Base-by-base conservation (phyloP, 2,888 invertebrate genomes). In the Cancer borealis region DNA sequence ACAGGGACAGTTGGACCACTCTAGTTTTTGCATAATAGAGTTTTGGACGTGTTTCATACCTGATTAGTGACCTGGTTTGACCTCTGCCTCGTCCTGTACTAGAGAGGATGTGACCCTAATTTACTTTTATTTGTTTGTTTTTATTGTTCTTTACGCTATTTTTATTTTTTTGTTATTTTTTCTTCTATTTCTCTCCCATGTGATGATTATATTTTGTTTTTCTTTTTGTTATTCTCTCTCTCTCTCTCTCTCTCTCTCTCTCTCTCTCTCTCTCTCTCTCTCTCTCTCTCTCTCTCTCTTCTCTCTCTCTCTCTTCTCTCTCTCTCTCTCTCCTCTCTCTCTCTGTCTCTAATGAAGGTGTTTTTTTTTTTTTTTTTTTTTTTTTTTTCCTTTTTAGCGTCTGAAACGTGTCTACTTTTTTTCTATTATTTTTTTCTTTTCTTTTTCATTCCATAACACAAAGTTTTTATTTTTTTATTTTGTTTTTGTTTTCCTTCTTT, bases 31-130 rank as follows among this genome's bases (percentile, higher is more conserved):
- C 84, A 39, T 84, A 39, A 84, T 84, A 39, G 39, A 14, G 84
- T 84, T 17, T 12, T 39, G 84, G 14, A 84, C 84, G 30, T 10
- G 84, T 39, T 84, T 39, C 39, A 2, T 12, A 84, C 39, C 30
- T 39, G 39, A 84, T 84, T 84, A 84, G 84, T 84, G 39, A 84
- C 84, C 84, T 84, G 84, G 39, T 39, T 84, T 84, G 84, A 84
- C 84, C 39, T 39, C 39, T 26, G 12, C 39, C 10, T n/a, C 73
- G 84, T 39, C 84, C 84, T 84, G 17, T 14, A 2, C 84, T 30
- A 3, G 39, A 12, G 84, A 84, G 84, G 17, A 84, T 39, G 39
- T 21, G 14, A 10, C 10, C 3, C 14, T 84, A 12, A 14, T 84
- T 39, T n/a, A 3, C 5, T 12, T 84, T 17, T 30, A 39, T 84